A percentile compares a stretch with the other conserved stretches of the same genome.
phyloP scores from a whole-genome alignment of 2,888 invertebrate genomes.

The Drosophila multiciliata region DNA sequence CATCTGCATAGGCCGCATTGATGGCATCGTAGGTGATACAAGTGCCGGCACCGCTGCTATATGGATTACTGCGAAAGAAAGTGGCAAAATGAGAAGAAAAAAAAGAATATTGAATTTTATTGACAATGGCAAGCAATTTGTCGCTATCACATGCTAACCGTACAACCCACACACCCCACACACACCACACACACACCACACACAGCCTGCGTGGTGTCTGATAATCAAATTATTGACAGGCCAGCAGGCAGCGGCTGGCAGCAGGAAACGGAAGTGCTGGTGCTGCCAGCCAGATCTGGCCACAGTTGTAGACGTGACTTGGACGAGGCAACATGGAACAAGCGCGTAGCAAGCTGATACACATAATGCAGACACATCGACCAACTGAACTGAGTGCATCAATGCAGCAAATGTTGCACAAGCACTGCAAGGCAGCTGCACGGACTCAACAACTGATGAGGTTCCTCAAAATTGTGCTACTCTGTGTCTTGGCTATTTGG shows the following conservation, averaged over 20 bases:
- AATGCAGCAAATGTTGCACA: conserved; percentile 30
- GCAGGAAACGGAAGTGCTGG: conserved; percentile 26
- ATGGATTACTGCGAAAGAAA: conserved; percentile 74
- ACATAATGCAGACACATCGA: conserved; percentile 53
- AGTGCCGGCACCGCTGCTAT: conserved; percentile 88
- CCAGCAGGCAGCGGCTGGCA: conserved; percentile 41
- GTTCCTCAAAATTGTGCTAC: conserved; percentile 32
- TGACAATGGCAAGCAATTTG: conserved; percentile 60
- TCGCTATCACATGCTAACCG: conserved; percentile 74
- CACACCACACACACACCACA: conserved; percentile 9
- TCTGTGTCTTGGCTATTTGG: conserved; percentile 32
- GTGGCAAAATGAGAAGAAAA: background rate
- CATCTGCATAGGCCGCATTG: conserved; percentile 94
- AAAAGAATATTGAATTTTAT: conserved; percentile 45
- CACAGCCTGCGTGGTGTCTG: conserved; percentile 58
- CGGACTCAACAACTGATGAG: conserved; percentile 13
- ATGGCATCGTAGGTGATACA: conserved; percentile 96
- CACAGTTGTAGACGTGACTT: conserved; percentile 50
- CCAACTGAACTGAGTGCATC: conserved; percentile 8
- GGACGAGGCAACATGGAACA: conserved; percentile 59
- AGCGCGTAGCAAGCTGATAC: conserved; percentile 45
- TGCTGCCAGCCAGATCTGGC: background rate
- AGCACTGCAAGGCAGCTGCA: conserved; percentile 27
- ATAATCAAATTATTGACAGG: conserved; percentile 82
- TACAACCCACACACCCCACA: conserved; percentile 11